A percentile compares a stretch with the other conserved stretches of the same genome.
These are phyloP conservation scores for Thysanoteuthis rhombus DNA, from an alignment of 2,888 invertebrate genomes.

Conservation along the genomic window DNA sequence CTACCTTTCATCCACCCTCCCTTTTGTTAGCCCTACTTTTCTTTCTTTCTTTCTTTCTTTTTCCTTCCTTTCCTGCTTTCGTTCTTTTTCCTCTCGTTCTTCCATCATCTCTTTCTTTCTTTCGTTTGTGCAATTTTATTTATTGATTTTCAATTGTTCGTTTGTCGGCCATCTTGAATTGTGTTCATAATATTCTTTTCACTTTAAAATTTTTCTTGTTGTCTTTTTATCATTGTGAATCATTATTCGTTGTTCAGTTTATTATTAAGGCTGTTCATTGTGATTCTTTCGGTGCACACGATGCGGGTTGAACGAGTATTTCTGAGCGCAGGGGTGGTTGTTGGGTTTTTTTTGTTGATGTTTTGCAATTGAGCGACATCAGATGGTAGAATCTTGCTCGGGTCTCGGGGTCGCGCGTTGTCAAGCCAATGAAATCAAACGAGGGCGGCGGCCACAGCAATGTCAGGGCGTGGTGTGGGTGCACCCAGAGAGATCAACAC, in stretches of 20 bases:
- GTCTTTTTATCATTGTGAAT: not conserved
- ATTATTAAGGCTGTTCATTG: not conserved
- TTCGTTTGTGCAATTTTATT: not conserved
- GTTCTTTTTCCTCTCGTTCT: not conserved
- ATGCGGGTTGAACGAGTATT: not conserved
- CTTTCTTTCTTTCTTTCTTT: not conserved
- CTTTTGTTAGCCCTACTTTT: too few species aligned
- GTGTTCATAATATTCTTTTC: not conserved
- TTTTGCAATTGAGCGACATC: not conserved
- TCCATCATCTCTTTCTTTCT: not conserved
- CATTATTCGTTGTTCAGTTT: not conserved
- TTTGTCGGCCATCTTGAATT: not conserved
- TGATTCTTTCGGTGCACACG: not conserved
- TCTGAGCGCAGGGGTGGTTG: not conserved
- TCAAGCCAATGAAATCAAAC: not conserved
- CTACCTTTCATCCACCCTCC: not conserved
- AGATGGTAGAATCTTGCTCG: not conserved
- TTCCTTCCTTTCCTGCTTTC: not conserved
- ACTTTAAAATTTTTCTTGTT: not conserved
- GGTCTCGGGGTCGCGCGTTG: conserved; percentile 12
- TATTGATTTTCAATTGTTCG: not conserved
- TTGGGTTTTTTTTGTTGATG: too few species aligned
- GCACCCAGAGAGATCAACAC: too few species aligned
- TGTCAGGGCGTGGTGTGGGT: too few species aligned
- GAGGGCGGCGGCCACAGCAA: not conserved